phyloP scores from a whole-genome alignment of 2,113 vertebrate genomes.

The Agelaius phoeniceus region DNA sequence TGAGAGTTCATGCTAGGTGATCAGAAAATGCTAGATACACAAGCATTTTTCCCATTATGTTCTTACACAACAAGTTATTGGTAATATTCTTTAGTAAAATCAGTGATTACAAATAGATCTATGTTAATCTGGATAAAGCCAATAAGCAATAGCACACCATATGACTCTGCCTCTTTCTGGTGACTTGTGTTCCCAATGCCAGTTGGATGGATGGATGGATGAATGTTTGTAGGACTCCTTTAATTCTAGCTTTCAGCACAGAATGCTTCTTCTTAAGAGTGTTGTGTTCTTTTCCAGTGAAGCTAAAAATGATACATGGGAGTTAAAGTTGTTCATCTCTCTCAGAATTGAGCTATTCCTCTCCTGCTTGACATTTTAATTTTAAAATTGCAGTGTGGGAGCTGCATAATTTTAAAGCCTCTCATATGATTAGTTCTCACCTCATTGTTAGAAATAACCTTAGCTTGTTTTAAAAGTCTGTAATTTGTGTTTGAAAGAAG shows the following conservation, averaged over 20 bases:
- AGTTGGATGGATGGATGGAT: not conserved
- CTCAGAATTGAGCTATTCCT: not conserved
- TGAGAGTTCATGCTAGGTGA: not conserved
- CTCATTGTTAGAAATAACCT: not conserved
- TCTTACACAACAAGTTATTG: not conserved
- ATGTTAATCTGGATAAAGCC: not conserved
- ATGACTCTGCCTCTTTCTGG: not conserved
- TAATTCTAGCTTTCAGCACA: not conserved
- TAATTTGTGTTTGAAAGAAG: not conserved
- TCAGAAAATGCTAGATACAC: not conserved
- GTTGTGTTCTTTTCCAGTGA: not conserved
- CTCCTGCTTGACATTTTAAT: not conserved
- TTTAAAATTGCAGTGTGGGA: not conserved
- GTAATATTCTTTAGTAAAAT: not conserved
- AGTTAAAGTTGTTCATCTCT: not conserved
- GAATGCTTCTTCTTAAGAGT: not conserved
- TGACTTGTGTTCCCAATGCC: not conserved
- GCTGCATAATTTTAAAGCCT: conserved; percentile 5
- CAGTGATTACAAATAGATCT: not conserved
- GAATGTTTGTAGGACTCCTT: not conserved
- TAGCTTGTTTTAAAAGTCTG: not conserved
- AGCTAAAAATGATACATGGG: not conserved
- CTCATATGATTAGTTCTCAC: not conserved
- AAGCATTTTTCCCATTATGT: not conserved
- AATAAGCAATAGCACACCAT: not conserved